Evolutionary conservation across 2,113 vertebrate species (phyloP).

Genomic region (Brachirus orientalis): DNA sequence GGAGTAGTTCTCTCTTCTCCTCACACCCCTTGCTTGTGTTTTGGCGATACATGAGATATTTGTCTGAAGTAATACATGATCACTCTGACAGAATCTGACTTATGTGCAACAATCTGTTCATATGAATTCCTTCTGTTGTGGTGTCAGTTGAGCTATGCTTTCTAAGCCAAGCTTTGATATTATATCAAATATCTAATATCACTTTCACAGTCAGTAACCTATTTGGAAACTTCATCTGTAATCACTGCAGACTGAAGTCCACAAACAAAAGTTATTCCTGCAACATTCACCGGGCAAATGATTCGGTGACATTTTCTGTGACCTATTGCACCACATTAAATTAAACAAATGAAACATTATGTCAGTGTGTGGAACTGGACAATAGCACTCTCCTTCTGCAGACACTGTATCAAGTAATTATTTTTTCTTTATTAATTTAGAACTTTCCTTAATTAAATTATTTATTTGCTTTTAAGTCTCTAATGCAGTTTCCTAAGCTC

Average conservation of each 20-base stretch:
- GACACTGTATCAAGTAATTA: neutral
- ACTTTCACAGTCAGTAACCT: neutral
- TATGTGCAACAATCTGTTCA: neutral
- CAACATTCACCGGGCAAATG: neutral
- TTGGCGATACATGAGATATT: neutral
- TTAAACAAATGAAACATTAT: neutral
- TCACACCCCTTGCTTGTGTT: slow-evolving; percentile 15
- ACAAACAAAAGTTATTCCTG: neutral
- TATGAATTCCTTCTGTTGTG: neutral
- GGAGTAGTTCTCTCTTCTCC: slow-evolving; percentile 21
- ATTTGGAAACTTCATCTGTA: neutral
- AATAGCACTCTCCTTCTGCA: neutral
- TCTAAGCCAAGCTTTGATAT: neutral
- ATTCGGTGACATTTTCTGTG: neutral
- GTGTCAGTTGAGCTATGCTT: neutral
- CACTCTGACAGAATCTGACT: neutral
- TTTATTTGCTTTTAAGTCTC: too few relatives aligned
- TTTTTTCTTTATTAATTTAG: neutral
- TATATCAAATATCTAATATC: slow-evolving; percentile 2
- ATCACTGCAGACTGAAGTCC: neutral
- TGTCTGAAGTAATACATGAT: neutral
- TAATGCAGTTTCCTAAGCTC: neutral
- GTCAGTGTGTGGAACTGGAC: neutral
- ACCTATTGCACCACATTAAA: neutral
- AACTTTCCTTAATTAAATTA: neutral